phyloP scores from a whole-genome alignment of 1,140 invertebrate species.

The Drosophila ogumai region DNA sequence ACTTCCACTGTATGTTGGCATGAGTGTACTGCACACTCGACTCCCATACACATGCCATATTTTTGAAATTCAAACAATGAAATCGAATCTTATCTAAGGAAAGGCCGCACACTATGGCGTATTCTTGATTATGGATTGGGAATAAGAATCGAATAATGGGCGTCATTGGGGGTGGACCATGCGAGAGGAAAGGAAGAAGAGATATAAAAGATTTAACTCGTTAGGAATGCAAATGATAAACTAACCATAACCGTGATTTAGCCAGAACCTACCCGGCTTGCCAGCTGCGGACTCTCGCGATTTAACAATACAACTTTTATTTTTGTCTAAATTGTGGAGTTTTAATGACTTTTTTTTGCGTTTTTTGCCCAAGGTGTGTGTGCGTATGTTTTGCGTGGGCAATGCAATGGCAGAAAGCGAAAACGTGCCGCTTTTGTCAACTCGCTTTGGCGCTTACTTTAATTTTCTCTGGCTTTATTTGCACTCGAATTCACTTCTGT shows the following conservation, averaged over 20 bases:
- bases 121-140: conserved; percentile 20
- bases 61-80: conserved; percentile 27
- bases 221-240: conserved; percentile 47
- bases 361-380: conserved; percentile 35
- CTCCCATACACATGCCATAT: conserved; percentile 4
- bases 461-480: conserved; percentile 46
- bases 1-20: background rate
- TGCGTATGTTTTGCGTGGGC: conserved; percentile 43
- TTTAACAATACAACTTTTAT: background rate
- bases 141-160: conserved; percentile 19
- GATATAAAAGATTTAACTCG: conserved; percentile 8
- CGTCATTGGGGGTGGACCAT: conserved; percentile 28
- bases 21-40: conserved; percentile 4
- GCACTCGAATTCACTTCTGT: conserved; percentile 27
- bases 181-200: background rate
- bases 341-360: conserved; percentile 20
- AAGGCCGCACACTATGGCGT: conserved; percentile 7
- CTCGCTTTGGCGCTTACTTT: conserved; percentile 60
- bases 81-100: conserved; percentile 58
- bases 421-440: conserved; percentile 79
- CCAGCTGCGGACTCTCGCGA: conserved; percentile 4
- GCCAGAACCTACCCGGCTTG: conserved; percentile 38
- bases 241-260: conserved; percentile 52
- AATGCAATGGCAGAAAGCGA: conserved; percentile 66
- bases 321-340: background rate